These are phyloP conservation scores for Lutraria rhynchaena DNA, from an alignment of 1,140 invertebrate genomes.

Conservation along the genomic window DNA sequence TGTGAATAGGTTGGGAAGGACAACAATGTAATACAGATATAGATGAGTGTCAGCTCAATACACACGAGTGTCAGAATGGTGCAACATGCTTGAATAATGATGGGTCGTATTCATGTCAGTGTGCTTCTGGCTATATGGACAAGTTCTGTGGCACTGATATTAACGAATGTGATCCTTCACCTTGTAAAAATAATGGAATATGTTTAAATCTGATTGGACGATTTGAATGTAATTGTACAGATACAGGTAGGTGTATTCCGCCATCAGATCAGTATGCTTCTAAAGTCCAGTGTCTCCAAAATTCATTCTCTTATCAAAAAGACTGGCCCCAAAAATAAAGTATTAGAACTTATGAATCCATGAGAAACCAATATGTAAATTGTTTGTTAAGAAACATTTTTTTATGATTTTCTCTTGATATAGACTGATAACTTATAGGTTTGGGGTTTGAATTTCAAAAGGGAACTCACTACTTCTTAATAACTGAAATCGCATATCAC, in stretches of 20 bases:
- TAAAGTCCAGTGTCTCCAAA: too few species aligned
- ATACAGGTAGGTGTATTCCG: slow-evolving; percentile 28
- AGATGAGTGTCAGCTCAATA: slow-evolving; percentile 72
- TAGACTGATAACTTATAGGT: too few species aligned
- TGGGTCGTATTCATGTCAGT: slow-evolving; percentile 51
- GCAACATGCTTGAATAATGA: slow-evolving; percentile 50
- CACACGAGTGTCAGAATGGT: slow-evolving; percentile 71
- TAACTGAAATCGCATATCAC: too few species aligned
- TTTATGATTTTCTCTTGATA: too few species aligned
- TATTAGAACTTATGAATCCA: too few species aligned
- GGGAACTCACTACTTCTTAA: too few species aligned
- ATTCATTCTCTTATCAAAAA: too few species aligned
- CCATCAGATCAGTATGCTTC: too few species aligned
- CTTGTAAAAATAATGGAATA: slow-evolving; percentile 69
- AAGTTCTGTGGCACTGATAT: slow-evolving; percentile 62
- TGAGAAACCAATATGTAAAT: too few species aligned
- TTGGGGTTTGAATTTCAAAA: too few species aligned
- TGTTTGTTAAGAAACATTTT: too few species aligned
- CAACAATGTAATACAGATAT: slow-evolving; percentile 71
- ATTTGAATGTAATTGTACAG: slow-evolving; percentile 50
- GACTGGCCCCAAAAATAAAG: too few species aligned
- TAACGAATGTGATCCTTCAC: slow-evolving; percentile 64
- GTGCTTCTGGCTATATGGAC: slow-evolving; percentile 35
- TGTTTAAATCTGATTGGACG: slow-evolving; percentile 59
- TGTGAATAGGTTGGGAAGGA: slow-evolving; percentile 63